Percentiles rank a stretch among this genome's conserved stretches.
Conservation (phyloP, 2,888 invertebrate species). For the Ophioninae sp. region DNA sequence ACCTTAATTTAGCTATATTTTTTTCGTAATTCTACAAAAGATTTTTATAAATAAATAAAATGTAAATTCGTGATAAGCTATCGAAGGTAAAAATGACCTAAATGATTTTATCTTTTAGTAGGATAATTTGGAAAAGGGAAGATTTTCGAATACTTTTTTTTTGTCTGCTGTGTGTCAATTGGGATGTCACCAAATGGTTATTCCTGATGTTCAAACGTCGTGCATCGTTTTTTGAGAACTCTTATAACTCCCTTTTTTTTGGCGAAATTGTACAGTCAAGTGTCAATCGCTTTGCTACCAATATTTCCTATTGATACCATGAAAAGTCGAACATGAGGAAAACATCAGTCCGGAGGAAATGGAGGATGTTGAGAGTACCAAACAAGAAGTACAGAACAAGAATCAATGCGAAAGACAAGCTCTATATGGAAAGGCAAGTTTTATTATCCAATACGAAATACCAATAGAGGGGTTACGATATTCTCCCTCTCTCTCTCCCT, state of each 20-base stretch:
- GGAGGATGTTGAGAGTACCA: constrained; percentile 19
- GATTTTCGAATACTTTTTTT: too few species aligned
- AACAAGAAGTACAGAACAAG: constrained; percentile 9
- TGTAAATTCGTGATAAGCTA: too few species aligned
- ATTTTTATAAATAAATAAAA: too few species aligned
- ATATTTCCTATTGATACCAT: background rate
- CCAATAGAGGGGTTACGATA: constrained; percentile 23
- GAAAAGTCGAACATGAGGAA: background rate
- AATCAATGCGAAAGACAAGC: constrained; percentile 2
- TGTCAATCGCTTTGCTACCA: background rate
- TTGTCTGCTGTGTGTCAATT: background rate
- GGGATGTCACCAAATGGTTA: background rate
- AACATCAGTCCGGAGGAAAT: background rate
- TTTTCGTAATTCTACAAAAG: too few species aligned
- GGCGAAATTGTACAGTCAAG: background rate
- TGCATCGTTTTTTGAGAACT: background rate
- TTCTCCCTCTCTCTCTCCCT: constrained; percentile 2
- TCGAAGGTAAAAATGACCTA: too few species aligned
- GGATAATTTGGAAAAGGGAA: too few species aligned
- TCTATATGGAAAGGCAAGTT: constrained; percentile 42
- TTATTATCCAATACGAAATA: constrained; percentile 57
- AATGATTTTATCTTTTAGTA: too few species aligned
- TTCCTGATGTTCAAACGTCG: background rate
- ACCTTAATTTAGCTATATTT: too few species aligned
- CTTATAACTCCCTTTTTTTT: background rate